These are phyloP conservation scores for Phalacrocorax brasilianus DNA, from an alignment of 2,113 vertebrate species.

Conservation along the genomic window DNA sequence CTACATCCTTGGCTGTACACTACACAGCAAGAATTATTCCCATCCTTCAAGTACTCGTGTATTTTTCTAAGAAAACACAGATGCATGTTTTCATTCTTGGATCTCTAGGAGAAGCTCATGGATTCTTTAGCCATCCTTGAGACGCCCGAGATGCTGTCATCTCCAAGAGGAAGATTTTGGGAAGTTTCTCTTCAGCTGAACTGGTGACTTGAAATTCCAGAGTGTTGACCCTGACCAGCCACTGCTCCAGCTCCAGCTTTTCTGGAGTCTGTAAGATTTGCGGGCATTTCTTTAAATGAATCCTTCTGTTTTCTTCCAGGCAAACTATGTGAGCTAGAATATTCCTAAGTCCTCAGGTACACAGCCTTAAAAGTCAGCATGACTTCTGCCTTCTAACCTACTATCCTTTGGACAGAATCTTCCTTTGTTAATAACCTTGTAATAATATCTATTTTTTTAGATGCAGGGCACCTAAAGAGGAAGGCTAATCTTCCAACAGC, in stretches of 20 bases:
- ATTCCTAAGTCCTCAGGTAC: neutral
- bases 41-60: neutral
- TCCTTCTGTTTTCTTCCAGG: neutral
- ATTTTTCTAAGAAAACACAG: neutral
- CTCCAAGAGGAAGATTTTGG: neutral
- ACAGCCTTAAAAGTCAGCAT: neutral
- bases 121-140: neutral
- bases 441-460: neutral
- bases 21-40: neutral
- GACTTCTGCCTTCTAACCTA: neutral
- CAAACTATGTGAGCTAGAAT: neutral
- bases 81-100: neutral
- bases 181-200: neutral
- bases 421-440: neutral
- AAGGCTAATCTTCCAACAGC: neutral
- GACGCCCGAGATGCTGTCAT: neutral
- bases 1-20: neutral
- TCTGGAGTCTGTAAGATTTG: neutral
- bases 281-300: neutral
- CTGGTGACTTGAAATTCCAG: neutral
- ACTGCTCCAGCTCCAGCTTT: neutral
- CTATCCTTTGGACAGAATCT: neutral
- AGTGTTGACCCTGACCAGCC: neutral
- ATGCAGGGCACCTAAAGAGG: neutral
- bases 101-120: neutral